Conservation (phyloP, 2,888 invertebrate genomes). For the Eupithecia dodoneata region DNA sequence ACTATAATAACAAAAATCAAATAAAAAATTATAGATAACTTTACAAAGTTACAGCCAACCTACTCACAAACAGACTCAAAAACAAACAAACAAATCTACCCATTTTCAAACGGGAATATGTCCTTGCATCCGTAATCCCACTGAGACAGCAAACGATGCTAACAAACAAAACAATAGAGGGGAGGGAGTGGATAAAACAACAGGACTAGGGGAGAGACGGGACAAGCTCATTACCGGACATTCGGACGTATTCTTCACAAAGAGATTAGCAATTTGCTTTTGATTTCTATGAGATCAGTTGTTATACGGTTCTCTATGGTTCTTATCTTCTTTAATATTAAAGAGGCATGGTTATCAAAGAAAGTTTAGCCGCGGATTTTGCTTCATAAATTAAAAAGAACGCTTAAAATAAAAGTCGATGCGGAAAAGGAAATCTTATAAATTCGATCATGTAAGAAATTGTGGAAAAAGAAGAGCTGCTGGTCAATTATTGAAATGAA, state of each 20-base stretch:
- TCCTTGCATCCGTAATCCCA: slow-evolving; percentile 16
- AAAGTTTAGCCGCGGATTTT: background rate
- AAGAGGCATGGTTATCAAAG: background rate
- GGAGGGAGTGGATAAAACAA: slow-evolving; percentile 17
- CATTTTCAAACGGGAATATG: slow-evolving; percentile 6
- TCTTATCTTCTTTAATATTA: background rate
- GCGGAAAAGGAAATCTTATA: background rate
- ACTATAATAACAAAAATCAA: too few relatives aligned
- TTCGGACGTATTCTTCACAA: slow-evolving; percentile 19
- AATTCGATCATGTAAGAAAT: too few relatives aligned
- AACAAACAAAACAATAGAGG: slow-evolving; percentile 17
- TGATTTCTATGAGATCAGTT: slow-evolving; percentile 9
- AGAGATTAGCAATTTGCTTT: slow-evolving; percentile 22
- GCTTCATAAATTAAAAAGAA: background rate
- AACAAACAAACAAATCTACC: background rate
- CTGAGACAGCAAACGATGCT: slow-evolving; percentile 20
- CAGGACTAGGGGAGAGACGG: background rate
- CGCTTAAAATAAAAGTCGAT: background rate
- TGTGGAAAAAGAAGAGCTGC: too few relatives aligned
- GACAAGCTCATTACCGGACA: slow-evolving; percentile 30
- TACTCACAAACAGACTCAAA: background rate
- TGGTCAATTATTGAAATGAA: too few relatives aligned
- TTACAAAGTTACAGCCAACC: background rate
- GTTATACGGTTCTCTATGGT: background rate
- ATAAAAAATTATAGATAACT: background rate